Percentiles rank a stretch among this genome's conserved stretches.
These are phyloP conservation scores for Trachelipus rathkii DNA, from an alignment of 1,140 invertebrate genomes.

Conservation along the genomic window DNA sequence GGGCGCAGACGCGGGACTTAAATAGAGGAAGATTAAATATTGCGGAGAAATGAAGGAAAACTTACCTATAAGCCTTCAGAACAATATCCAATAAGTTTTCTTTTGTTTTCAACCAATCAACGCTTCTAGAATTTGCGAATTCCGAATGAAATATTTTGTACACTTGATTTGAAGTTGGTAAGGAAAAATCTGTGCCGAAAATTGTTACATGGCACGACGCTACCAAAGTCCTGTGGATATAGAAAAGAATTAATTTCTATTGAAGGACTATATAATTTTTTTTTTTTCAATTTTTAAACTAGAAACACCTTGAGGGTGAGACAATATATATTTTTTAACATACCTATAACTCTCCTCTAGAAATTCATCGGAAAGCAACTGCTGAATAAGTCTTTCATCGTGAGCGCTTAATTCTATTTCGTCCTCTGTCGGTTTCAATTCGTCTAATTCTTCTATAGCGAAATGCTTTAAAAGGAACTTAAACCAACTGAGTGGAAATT, in stretches of 20 bases:
- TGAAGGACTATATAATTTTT: too few relatives aligned
- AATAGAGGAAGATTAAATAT: too few relatives aligned
- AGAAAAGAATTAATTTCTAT: too few relatives aligned
- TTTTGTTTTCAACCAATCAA: constrained; percentile 52
- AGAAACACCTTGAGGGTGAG: too few relatives aligned
- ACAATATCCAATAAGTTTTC: constrained; percentile 50
- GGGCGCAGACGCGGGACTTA: too few relatives aligned
- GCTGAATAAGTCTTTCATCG: constrained; percentile 13
- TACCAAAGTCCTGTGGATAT: not conserved
- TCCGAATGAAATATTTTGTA: constrained; percentile 52
- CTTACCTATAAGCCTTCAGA: constrained; percentile 45
- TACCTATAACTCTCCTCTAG: constrained; percentile 22
- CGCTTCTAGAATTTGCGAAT: constrained; percentile 50
- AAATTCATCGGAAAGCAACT: constrained; percentile 22
- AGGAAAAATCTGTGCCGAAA: constrained; percentile 5
- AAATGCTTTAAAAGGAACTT: constrained; percentile 48
- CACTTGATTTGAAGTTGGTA: constrained; percentile 48
- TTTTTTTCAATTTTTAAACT: too few relatives aligned
- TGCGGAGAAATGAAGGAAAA: not conserved
- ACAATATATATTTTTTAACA: not conserved
- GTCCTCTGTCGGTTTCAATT: constrained; percentile 30
- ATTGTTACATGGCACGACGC: constrained; percentile 28
- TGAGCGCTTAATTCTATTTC: constrained; percentile 19
- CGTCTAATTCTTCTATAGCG: constrained; percentile 21
- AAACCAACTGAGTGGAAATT: constrained; percentile 51